These are phyloP conservation scores for Drosophila ohnishii DNA, from an alignment of 1,140 invertebrate species.

Conservation along the genomic window DNA sequence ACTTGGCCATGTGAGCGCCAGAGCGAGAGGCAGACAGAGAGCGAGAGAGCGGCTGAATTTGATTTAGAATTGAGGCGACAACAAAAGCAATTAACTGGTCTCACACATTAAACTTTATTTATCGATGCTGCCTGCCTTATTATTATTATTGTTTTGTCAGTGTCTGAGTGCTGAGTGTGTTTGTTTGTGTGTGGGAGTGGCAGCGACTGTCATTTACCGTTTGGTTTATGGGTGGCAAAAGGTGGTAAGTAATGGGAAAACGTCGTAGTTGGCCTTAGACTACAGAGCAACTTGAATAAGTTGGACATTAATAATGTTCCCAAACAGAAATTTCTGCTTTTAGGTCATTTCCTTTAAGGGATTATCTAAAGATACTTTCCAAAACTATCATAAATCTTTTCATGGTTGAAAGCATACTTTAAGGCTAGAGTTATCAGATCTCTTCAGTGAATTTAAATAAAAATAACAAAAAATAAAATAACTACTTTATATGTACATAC, in stretches of 20 bases:
- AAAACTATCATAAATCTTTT: too few relatives aligned
- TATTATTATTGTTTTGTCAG: constrained; percentile 17
- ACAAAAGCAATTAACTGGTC: constrained; percentile 73
- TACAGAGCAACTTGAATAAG: constrained; percentile 1
- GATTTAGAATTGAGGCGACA: constrained; percentile 64
- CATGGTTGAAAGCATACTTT: too few relatives aligned
- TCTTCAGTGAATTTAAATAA: too few relatives aligned
- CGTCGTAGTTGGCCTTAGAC: constrained; percentile 12
- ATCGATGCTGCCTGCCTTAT: constrained; percentile 63
- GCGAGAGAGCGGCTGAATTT: constrained; percentile 44
- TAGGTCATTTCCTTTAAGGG: too few relatives aligned
- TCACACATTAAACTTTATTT: constrained; percentile 71
- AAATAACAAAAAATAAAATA: not conserved
- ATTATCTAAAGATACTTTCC: too few relatives aligned
- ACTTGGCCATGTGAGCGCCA: constrained; percentile 53
- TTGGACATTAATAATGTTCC: not conserved
- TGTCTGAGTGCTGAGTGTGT: constrained; percentile 13
- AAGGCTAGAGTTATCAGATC: too few relatives aligned
- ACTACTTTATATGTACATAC: not conserved
- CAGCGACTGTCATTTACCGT: constrained; percentile 40
- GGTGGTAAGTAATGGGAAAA: constrained; percentile 39
- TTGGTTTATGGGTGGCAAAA: constrained; percentile 38
- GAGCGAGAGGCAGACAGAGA: constrained; percentile 2
- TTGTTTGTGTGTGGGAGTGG: constrained; percentile 44
- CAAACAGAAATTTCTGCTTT: not conserved